Evolutionary conservation across 2,888 invertebrate genomes (phyloP).

Genomic region (Pandemis heparana): DNA sequence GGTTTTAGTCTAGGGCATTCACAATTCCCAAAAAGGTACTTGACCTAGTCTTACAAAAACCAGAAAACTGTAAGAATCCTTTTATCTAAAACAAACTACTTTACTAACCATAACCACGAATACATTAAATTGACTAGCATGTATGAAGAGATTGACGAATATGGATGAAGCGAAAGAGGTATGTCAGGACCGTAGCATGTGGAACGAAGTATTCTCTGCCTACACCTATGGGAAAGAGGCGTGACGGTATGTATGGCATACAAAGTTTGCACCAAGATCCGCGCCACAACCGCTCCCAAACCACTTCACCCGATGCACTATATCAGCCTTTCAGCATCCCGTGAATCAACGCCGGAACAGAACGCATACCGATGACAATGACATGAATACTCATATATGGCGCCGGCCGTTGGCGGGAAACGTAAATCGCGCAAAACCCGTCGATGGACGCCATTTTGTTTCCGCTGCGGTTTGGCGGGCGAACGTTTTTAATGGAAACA

Average conservation of each 20-base stretch:
- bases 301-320: conserved; percentile 10
- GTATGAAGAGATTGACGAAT: too few relatives aligned
- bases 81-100: not conserved
- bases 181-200: too few relatives aligned
- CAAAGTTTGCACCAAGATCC: not conserved
- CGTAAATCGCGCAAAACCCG: conserved; percentile 57
- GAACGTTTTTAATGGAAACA: conserved; percentile 44
- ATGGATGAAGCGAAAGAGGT: too few relatives aligned
- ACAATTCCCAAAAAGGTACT: too few relatives aligned
- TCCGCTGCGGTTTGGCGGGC: conserved; percentile 55
- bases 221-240: too few relatives aligned
- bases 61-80: not conserved
- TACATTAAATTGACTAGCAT: too few relatives aligned
- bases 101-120: too few relatives aligned
- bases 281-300: not conserved
- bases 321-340: conserved; percentile 39
- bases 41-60: not conserved
- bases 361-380: conserved; percentile 54
- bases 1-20: too few relatives aligned
- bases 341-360: conserved; percentile 66
- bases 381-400: conserved; percentile 59
- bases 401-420: conserved; percentile 62
- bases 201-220: too few relatives aligned
- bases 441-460: conserved; percentile 54
- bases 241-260: not conserved